Evolutionary conservation across 2,797 vertebrate genomes (phyloP), one percentile per base, ranked within the genome.

Genomic region (Selene dorsalis): DNA sequence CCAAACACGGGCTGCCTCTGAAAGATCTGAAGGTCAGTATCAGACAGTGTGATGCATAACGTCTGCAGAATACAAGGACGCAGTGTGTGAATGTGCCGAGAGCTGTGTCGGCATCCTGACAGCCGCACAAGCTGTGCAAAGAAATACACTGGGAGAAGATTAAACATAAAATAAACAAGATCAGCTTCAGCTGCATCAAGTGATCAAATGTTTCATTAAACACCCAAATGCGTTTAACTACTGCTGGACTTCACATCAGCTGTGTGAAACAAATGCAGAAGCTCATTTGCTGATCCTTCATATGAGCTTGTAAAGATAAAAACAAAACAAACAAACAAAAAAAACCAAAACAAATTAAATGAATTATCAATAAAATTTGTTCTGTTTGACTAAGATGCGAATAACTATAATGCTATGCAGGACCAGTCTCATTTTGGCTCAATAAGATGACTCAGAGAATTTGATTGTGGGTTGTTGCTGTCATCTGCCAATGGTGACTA

Each of bases 1-100:
- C 53, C 65, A 63, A 53, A 47, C 48, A 76, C 35, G 76, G 87
- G 77, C 77, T 72, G 71, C 52, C 79, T 84, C 80, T 83, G n/a
- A 35, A 22, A 75, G 53, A 87, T 72, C 48, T 64, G n/a, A 72
- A 59, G 18, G 17, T 20, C 8, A 73, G 66, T 58, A 71, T 68
- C 43, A 45, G 43, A 45, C 17, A 38, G 13, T 48, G 17, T 4
- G 38, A 73, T 18, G 47, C 6, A 56, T 30, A 8, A 63, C 6
- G 9, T 57, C 47, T 38, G 2, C 9, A 14, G 67, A 45, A 55
- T 4, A 77, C 30, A 48, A 71, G 43, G 57, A 67, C 24, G 9
- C 43, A 32, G 39, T 56, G 30, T 67, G 47, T 30, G 30, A 38
- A 60, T 50, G 53, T 66, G 22, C n/a, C 22, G 41, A 64, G 53